Base-by-base conservation (phyloP, 2,888 invertebrate genomes). In the Embidobia sp. region DNA sequence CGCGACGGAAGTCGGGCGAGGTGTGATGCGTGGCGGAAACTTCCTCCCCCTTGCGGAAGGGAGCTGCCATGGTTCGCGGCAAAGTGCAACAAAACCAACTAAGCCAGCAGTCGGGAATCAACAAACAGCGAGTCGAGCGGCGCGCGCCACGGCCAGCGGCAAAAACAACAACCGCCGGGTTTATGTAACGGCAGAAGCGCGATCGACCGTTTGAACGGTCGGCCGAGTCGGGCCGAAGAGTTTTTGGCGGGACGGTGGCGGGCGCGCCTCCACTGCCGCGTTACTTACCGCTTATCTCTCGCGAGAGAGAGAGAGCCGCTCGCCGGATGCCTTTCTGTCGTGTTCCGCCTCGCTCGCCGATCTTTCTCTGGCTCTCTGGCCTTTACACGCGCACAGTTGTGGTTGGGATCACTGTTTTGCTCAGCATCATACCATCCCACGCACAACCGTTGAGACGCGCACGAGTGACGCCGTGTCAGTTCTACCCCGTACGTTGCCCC, bases 21-120 rank as follows among this genome's bases (percentile, higher is more conserved):
- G 76, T 80, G 7, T 88, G 86, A 75, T 83, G 76, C 61, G 81
- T 85, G 1, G 86, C 88, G 59, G 87, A 77, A 2, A 90, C 87
- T 16, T 83, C 78, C n/a, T 87, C 86, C 16, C 88, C 89, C 66
- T 85, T 84, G 2, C 46, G 46, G 33, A 85, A 87, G 74, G 82
- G 85, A 83, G 82, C 86, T 61, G 69, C 73, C 57, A 49, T 42
- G 19, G 40, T 55, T 48, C 27, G 6, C 51, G 48, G 11, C 22
- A 64, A 53, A 70, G 51, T n/a, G 72, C 16, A 55, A 35, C n/a
- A 37, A 8, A 13, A 13, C n/a, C n/a, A n/a, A n/a, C n/a, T n/a
- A n/a, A n/a, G n/a, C n/a, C n/a, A n/a, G n/a, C n/a, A n/a, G n/a
- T n/a, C n/a, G n/a, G n/a, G n/a, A n/a, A n/a, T n/a, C n/a, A n/a